Evolutionary conservation across 2,797 vertebrate genomes (phyloP), one percentile per base, ranked within the genome.

Genomic region (Chanos chanos): DNA sequence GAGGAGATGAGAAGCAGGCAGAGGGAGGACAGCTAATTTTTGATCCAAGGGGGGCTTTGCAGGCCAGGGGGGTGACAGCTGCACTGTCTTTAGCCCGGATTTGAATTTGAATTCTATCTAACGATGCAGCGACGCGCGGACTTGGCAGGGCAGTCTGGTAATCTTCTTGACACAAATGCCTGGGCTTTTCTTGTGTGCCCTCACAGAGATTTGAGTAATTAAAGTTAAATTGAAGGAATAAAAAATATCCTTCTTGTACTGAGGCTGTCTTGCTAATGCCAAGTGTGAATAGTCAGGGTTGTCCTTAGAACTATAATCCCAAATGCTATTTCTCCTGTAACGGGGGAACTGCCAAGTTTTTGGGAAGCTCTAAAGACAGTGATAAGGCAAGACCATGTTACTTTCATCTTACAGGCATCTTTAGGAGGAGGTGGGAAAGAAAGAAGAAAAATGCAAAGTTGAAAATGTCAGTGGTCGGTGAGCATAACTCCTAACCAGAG

Each of bases 91-190:
- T 87, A 92, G 89, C 82, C 81, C 82, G 87, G 90, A 92, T 91
- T 92, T 92, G 88, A 92, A 89, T 93, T 91, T 92, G 91, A 93
- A 90, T 91, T 89, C 85, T 90, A 90, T 92, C 92, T 92, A 83
- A 88, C 80, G 81, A 83, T 82, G 87, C 89, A 89, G 90, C 74
- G 83, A 87, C 80, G 85, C 82, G 79, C 84, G 81, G 90, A 92
- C 88, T 92, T 91, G 92, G 89, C 89, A 90, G 87, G 87, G 87
- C 83, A 89, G 87, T 86, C 85, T 84, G 84, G 88, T 92, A 91
- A 91, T 91, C 89, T 91, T 84, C 83, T 83, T 92, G 91, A 90
- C 88, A 91, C 90, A 90, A 92, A 92, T 86, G 88, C 87, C 84
- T 82, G 76, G 81, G 85, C 82, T 88, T 90, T 92, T 90, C 89